Conservation (phyloP, 2,113 vertebrate genomes). For the Talpa occidentalis region DNA sequence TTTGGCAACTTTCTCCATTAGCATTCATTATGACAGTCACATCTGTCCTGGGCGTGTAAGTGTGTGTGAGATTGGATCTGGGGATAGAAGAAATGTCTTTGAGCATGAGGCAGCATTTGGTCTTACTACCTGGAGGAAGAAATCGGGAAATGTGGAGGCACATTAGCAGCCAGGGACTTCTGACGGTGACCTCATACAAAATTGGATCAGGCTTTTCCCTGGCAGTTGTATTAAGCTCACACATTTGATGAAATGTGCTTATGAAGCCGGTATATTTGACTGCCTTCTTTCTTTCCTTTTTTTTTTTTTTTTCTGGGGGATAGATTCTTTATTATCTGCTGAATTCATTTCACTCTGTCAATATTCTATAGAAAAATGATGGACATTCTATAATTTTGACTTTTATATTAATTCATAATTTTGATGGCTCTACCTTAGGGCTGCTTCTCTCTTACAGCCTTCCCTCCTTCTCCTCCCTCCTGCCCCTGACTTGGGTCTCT, state of each 20-base stretch:
- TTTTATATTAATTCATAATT: conserved; percentile 72
- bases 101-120: background rate
- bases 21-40: background rate
- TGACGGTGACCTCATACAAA: conserved; percentile 68
- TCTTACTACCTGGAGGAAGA: conserved; percentile 43
- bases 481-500: conserved; percentile 45
- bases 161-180: conserved; percentile 59
- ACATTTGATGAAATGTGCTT: conserved; percentile 78
- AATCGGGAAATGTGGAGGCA: conserved; percentile 14
- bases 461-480: conserved; percentile 26
- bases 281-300: background rate
- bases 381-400: conserved; percentile 69
- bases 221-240: conserved; percentile 72
- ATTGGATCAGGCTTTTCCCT: conserved; percentile 75
- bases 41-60: background rate
- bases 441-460: background rate
- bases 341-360: conserved; percentile 77
- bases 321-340: conserved; percentile 71
- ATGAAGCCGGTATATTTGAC: conserved; percentile 12
- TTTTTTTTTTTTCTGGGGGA: conserved; percentile 3
- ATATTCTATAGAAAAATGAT: conserved; percentile 70
- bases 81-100: background rate
- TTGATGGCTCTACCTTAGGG: conserved; percentile 53
- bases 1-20: conserved; percentile 50
- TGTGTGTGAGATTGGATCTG: background rate